Evolutionary conservation across 2,888 invertebrate genomes (phyloP).

Genomic region (Apamea monoglypha): DNA sequence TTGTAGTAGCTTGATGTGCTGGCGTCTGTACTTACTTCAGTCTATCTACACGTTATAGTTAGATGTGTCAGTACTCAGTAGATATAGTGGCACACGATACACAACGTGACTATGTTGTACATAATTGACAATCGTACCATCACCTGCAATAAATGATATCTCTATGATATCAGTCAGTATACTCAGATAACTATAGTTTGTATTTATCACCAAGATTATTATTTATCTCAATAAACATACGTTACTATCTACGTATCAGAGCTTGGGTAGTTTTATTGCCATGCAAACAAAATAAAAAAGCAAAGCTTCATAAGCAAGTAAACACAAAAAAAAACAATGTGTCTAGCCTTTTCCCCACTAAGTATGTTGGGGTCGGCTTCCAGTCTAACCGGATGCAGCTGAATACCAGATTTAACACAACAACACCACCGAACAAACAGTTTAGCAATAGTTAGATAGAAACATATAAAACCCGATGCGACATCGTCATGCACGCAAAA

Average conservation of each 20-base stretch:
- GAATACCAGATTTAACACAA: too few relatives aligned
- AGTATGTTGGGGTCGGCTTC: not conserved
- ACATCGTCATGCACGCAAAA: not conserved
- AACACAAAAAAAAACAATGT: not conserved
- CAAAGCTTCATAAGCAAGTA: not conserved
- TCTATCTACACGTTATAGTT: not conserved
- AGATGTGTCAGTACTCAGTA: not conserved
- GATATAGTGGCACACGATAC: not conserved
- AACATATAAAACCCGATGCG: not conserved
- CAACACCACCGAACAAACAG: too few relatives aligned
- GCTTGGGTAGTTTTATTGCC: not conserved
- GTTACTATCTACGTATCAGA: not conserved
- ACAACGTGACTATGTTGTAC: slow-evolving; percentile 20
- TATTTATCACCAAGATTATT: slow-evolving; percentile 22
- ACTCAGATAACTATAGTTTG: slow-evolving; percentile 14
- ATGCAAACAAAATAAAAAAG: slow-evolving; percentile 10
- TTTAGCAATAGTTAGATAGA: slow-evolving; percentile 11
- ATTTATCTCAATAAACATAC: not conserved
- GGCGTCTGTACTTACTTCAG: not conserved
- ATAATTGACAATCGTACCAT: not conserved
- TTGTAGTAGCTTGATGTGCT: too few relatives aligned
- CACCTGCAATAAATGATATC: slow-evolving; percentile 17
- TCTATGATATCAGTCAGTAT: slow-evolving; percentile 19
- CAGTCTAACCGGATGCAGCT: not conserved
- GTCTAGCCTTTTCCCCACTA: not conserved